Evolutionary conservation across 2,888 invertebrate species (phyloP), one percentile per base, ranked within the genome.

Genomic region (Xanthia togata): DNA sequence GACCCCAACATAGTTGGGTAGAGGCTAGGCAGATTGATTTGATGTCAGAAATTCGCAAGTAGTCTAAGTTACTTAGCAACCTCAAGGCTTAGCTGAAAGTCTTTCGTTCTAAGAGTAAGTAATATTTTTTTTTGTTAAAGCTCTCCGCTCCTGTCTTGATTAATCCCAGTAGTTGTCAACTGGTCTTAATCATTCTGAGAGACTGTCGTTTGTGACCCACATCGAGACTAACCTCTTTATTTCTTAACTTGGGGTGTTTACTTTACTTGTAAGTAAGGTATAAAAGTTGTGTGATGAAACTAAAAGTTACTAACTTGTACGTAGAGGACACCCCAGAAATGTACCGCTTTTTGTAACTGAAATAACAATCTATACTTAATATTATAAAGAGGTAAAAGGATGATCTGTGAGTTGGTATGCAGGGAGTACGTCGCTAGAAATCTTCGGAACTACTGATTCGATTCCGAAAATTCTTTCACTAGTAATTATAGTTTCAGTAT

Each of bases 151-250:
- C 11, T 31, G 17, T 5, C 31, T 9, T 9, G 31, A 72, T 44
- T 53, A 62, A 72, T 55, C 4, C 20, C 11, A 20, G 74, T 23
- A 72, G 17, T 59, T 31, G 26, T 26, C 47, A 57, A 47, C 63
- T n/a, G 72, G 23, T 50, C 47, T 26, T 50, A 60, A 74, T 72
- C 38, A 23, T 73, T 60, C 50, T 12, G 17, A 73, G 50, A 60
- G 38, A 71, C n/a, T 26, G 35, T 60, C 17, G 59, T 38, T 12
- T 23, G 41, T 72, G 60, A 50, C 41, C 73, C 60, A 50, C 0
- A 74, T 50, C 11, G 23, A 50, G n/a, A 17, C 12, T 23, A 31
- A 60, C 38, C 47, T 60, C 59, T 72, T 60, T 60, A 50, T 26
- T 31, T 50, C 8, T 12, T 31, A 74, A 72, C 47, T 60, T 11